Evolutionary conservation across 2,113 vertebrate species (phyloP), one percentile per base, ranked within the genome.

Genomic region (Lepus timidus): DNA sequence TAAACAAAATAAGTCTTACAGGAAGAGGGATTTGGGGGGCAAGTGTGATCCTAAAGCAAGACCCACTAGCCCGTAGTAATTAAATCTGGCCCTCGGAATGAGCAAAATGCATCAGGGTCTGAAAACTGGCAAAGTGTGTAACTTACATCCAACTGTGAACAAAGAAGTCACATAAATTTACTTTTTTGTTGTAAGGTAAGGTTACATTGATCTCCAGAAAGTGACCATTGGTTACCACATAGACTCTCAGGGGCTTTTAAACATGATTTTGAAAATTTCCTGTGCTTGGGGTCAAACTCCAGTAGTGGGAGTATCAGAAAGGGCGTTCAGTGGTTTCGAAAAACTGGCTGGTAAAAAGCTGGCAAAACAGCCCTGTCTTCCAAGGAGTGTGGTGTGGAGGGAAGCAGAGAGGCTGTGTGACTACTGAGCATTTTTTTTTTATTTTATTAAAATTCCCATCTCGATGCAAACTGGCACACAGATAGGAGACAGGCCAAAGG

Each of bases 191-290:
- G 44, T 82, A 75, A 68, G 33, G n/a, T 51, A 93, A 70, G 51
- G 17, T 79, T 93, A 36, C 27, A 2, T 20, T 29, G 22, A 17
- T 74, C 62, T 93, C 73, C 88, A 55, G 58, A 73, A 93, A 83
- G 58, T 78, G 51, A 76, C 14, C 29, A 7, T 70, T 61, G 44
- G 23, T 86, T 67, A 67, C n/a, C 52, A 13, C 49, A 9, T 70
- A 6, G 29, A 52, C 20, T 79, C 78, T 85, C 68, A 25, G 58
- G 49, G 33, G 9, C 49, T 71, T 25, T 74, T 81, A 0, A 6
- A 4, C 29, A 31, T 4, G 4, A 19, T 71, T 92, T 88, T 62
- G 87, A 23, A 44, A 44, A 61, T 85, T 96, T 91, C 58, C 79
- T 78, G 80, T 49, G 22, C 12, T 85, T 22, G 12, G 20, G 22